Percentiles rank a stretch among this genome's conserved stretches.
phyloP scores from a whole-genome alignment of 2,888 invertebrate species.

The Acanthopleura granulata region DNA sequence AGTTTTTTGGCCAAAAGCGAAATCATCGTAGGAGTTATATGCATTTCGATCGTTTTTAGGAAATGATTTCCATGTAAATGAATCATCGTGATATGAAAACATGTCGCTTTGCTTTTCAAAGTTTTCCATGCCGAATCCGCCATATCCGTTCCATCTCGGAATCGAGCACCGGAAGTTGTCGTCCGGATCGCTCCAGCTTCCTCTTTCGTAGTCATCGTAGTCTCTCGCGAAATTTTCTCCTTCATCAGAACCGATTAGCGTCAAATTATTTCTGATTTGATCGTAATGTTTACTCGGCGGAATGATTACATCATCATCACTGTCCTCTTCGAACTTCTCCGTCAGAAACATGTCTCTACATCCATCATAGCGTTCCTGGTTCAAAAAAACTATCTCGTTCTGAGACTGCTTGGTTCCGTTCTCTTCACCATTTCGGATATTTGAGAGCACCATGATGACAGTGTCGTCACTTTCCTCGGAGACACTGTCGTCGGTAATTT shows the following conservation, averaged over 20 bases:
- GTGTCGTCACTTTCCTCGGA: constrained; percentile 38
- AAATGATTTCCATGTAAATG: background rate
- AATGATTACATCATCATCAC: constrained; percentile 1
- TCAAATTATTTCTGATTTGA: constrained; percentile 13
- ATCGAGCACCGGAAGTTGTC: background rate
- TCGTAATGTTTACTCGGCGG: background rate
- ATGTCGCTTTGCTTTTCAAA: background rate
- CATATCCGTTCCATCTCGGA: background rate
- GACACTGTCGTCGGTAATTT: constrained; percentile 24
- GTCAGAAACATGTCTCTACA: constrained; percentile 1
- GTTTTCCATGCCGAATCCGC: background rate
- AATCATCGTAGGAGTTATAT: background rate
- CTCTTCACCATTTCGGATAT: background rate
- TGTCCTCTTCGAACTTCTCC: constrained; percentile 1
- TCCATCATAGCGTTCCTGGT: background rate
- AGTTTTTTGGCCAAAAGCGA: background rate
- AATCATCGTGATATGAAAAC: background rate
- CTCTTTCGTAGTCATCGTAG: constrained; percentile 3
- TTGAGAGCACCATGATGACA: constrained; percentile 42
- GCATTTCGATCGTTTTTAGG: background rate
- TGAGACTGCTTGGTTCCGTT: background rate
- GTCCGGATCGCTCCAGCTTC: constrained; percentile 16
- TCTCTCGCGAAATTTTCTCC: background rate
- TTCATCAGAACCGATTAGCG: background rate
- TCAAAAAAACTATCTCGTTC: background rate